Base-by-base conservation (phyloP, 2,888 invertebrate genomes). In the Phanerotoma sp. region DNA sequence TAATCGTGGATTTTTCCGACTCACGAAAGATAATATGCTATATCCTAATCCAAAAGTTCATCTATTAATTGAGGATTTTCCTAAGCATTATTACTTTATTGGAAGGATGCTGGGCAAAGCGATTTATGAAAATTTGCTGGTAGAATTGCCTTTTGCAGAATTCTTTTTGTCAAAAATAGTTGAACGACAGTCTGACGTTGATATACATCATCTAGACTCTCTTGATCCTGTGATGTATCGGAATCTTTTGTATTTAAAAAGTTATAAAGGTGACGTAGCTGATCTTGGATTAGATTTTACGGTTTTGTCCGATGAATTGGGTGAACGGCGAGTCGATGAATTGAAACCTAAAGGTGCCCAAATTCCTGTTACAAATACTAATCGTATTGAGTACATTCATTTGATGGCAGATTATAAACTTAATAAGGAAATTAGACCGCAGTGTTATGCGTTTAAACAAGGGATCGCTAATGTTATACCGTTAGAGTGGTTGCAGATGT, bases 341-440 rank as follows among this genome's bases (percentile, higher is more conserved):
- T 79, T 99, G 56, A 96, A 96, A 77, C 88, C 92, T 0, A 88
- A 90, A 56, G 99, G 98, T 2, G 82, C 88, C 44, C 90, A 93
- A 71, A 94, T 95, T 72, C 85, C 90, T 9, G 98, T 99, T 0
- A 95, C 92, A 9, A 88, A 88, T 62, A 86, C 88, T 64, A 99
- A 99, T 81, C 86, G 94, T 58, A 91, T 96, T 73, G 96, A 98
- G 77, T 99, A 98, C 77, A 92, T 99, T 65, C 96, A 97, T 77
- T 80, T 94, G 62, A 89, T 98, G 80, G 96, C 97, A 1, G 95
- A 98, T 80, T 95, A 93, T 73, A 96, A 96, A 78, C 81, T 98
- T 50, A 97, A 97, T 79, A 89, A 85, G 38, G 96, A 96, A 81
- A 88, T 92, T 61, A 83, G 90, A 42, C 83, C 86, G 7, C 96